Evolutionary conservation across 2,113 vertebrate genomes (phyloP), one percentile per base, ranked within the genome.

Genomic region (Sapayoa aenigma): DNA sequence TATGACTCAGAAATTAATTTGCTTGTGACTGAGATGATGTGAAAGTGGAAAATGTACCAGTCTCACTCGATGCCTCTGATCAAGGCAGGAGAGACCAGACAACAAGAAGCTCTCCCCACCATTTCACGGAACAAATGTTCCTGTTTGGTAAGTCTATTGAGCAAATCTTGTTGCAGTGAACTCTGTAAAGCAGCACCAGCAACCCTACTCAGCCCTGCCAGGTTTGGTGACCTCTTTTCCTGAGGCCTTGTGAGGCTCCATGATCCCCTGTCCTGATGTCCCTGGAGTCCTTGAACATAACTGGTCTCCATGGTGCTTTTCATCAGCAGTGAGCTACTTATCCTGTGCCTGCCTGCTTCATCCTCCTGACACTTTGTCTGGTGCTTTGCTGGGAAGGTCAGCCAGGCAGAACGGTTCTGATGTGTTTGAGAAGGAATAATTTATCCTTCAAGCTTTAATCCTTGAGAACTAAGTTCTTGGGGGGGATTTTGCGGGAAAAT

Each of bases 391-490:
- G 58, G 59, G 62, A 91, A 87, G 62, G 60, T 91, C 92, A 96
- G 75, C 71, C 89, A 94, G 66, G 93, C 92, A 87, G 87, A 93
- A 93, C 8, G 0, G 49, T 88, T 90, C 41, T 94, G 89, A 83
- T 30, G 27, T 81, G 44, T 94, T 55, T 60, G 59, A 52, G 50
- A 91, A 83, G 66, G 76, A 77, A 71, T 90, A 63, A 93, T 94
- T 96, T 89, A 94, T 96, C 90, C 77, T 90, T 93, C 67, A 81
- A 92, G 79, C 66, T 93, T 91, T 95, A 95, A 96, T 96, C 92
- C 95, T 90, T 84, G n/a, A 84, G 37, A 96, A 95, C 63, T 88
- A 92, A 84, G 56, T 93, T 94, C 44, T 93, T 88, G 30, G 66
- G 42, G 71, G 28, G 56, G 65, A 88, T 96, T 96, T 92, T 93